Evolutionary conservation across 2,113 vertebrate species (phyloP).

Genomic region (Chloropsis hardwickii): DNA sequence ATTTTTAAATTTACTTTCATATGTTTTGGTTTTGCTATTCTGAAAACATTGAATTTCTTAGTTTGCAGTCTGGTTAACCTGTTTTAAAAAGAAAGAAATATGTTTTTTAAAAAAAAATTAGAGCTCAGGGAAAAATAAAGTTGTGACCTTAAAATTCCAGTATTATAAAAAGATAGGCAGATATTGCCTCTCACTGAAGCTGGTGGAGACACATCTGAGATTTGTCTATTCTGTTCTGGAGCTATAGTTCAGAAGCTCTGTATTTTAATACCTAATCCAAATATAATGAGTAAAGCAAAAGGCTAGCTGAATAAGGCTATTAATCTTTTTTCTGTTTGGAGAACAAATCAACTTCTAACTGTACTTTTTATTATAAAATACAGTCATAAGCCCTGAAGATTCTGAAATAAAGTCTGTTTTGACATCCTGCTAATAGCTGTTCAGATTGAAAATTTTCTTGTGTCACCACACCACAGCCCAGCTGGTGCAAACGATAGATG

Average conservation of each 20-base stretch:
- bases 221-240: neutral
- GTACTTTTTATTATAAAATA: constrained; percentile 1
- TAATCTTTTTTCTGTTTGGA: constrained; percentile 15
- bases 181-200: neutral
- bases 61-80: neutral
- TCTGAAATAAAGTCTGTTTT: constrained; percentile 22
- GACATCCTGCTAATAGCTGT: neutral
- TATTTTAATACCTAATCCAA: constrained; percentile 18
- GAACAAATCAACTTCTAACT: constrained; percentile 16
- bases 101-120: neutral
- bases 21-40: neutral
- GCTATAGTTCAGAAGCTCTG: neutral
- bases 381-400: neutral
- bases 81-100: neutral
- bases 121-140: neutral
- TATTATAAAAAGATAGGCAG: neutral
- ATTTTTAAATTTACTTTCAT: neutral
- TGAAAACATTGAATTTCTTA: neutral
- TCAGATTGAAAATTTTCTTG: constrained; percentile 1
- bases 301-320: neutral
- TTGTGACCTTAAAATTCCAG: neutral
- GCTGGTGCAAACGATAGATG: neutral
- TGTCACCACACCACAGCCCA: neutral
- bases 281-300: neutral
- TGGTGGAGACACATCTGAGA: neutral